Evolutionary conservation across 2,797 vertebrate genomes (phyloP).

Genomic region (Gastrophryne carolinensis): DNA sequence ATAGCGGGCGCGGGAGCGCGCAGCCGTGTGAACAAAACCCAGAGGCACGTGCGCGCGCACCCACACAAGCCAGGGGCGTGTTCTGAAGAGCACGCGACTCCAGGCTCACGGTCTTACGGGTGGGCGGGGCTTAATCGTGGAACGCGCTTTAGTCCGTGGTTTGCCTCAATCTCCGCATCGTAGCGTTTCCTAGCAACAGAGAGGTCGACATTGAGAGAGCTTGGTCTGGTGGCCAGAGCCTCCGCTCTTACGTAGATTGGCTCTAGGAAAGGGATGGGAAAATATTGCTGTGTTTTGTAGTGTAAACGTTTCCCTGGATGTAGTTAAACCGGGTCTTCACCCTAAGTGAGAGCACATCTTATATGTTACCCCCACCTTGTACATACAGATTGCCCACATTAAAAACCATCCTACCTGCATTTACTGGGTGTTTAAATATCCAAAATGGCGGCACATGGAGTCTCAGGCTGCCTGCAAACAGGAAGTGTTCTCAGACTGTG

Average conservation of each 20-base stretch:
- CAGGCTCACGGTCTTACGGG: not conserved
- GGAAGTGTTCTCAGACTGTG: too few relatives aligned
- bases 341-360: too few relatives aligned
- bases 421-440: too few relatives aligned
- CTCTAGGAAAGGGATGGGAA: too few relatives aligned
- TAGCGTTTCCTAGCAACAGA: constrained; percentile 53
- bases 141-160: not conserved
- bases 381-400: too few relatives aligned
- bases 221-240: not conserved
- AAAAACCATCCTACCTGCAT: too few relatives aligned
- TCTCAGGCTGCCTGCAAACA: too few relatives aligned
- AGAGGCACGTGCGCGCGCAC: constrained; percentile 19
- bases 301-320: too few relatives aligned
- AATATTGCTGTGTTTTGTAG: too few relatives aligned
- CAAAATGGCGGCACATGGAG: too few relatives aligned
- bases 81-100: constrained; percentile 11
- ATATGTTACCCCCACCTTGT: too few relatives aligned
- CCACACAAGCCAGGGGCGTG: constrained; percentile 45
- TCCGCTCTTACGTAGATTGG: not conserved
- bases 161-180: constrained; percentile 5
- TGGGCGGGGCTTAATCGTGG: not conserved
- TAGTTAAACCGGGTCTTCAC: too few relatives aligned
- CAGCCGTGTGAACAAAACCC: not conserved
- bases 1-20: constrained; percentile 29
- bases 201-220: not conserved